These are phyloP conservation scores for Ostrea denselamellosa DNA, from an alignment of 1,140 invertebrate species.

Conservation along the genomic window DNA sequence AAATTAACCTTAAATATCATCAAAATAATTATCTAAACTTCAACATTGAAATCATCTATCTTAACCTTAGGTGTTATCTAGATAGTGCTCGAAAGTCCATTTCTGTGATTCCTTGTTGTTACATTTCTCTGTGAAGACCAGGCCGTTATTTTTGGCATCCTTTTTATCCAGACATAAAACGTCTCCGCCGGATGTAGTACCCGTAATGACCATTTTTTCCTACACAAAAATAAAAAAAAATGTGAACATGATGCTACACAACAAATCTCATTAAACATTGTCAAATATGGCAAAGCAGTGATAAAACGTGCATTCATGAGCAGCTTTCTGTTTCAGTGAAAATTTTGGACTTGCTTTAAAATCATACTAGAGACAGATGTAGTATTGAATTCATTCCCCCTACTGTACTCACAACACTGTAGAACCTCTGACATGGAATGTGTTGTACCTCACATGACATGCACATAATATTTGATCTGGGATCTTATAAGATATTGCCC, in stretches of 20 bases:
- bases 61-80: constrained; percentile 47
- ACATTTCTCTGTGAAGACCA: constrained; percentile 65
- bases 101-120: constrained; percentile 67
- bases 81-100: constrained; percentile 75
- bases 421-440: too few species aligned
- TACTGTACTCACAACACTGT: too few species aligned
- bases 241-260: not conserved
- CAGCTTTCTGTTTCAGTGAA: too few species aligned
- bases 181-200: not conserved
- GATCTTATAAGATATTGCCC: too few species aligned
- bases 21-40: not conserved
- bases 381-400: too few species aligned
- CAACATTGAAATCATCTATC: not conserved
- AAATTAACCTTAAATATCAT: not conserved
- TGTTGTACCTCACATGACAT: too few species aligned
- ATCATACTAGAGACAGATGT: too few species aligned
- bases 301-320: not conserved
- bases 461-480: too few species aligned
- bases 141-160: constrained; percentile 60
- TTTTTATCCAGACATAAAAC: constrained; percentile 68
- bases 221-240: not conserved
- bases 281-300: not conserved
- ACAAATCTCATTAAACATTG: not conserved
- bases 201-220: not conserved
- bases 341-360: too few species aligned